phyloP scores from a whole-genome alignment of 2,113 vertebrate species.

The Camarhynchus parvulus region DNA sequence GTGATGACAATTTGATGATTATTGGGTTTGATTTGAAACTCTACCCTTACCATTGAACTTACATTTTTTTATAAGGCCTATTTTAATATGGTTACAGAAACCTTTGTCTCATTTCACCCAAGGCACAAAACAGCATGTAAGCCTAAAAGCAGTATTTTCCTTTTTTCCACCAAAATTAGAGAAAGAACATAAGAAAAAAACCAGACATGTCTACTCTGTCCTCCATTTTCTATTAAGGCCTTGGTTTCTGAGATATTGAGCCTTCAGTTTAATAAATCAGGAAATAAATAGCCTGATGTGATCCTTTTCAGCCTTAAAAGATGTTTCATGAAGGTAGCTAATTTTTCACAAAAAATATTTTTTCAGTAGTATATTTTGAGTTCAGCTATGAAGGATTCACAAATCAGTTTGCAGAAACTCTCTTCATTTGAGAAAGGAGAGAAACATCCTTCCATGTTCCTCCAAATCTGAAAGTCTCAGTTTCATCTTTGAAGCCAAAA shows the following conservation, averaged over 20 bases:
- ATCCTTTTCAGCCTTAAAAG: background rate
- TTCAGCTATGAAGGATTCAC: background rate
- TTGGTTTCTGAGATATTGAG: background rate
- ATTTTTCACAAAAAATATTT: background rate
- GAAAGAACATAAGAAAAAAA: background rate
- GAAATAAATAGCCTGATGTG: background rate
- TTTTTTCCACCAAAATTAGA: background rate
- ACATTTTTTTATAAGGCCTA: background rate
- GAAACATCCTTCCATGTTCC: background rate
- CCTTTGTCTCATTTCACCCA: background rate
- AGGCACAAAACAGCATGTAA: conserved; percentile 2
- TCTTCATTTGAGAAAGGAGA: background rate
- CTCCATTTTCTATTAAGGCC: background rate
- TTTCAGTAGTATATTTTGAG: background rate
- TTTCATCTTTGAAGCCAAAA: background rate
- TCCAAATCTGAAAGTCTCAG: background rate
- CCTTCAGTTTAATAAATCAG: background rate
- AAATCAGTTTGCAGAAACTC: background rate
- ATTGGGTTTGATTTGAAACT: conserved; percentile 51
- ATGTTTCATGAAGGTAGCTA: background rate
- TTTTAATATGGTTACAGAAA: conserved; percentile 3
- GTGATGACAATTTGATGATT: conserved; percentile 50
- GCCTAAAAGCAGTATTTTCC: background rate
- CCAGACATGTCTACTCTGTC: background rate
- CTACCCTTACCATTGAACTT: background rate